phyloP scores from a whole-genome alignment of 2,113 vertebrate genomes.

The Ptilorrhoa leucosticta region DNA sequence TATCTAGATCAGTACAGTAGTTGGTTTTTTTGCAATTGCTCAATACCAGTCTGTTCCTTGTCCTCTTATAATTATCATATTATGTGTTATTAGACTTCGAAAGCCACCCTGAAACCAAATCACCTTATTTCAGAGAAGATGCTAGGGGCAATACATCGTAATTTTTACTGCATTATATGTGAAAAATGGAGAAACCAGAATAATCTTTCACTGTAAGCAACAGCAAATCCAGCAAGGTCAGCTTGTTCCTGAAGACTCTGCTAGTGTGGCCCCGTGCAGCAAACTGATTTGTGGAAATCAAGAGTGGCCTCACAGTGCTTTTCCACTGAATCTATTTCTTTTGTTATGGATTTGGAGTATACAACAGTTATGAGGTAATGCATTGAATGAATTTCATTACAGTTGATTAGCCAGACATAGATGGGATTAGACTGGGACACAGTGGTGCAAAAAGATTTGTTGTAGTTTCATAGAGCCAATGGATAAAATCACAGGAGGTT shows the following conservation, averaged over 20 bases:
- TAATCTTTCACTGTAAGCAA: neutral
- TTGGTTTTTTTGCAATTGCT: neutral
- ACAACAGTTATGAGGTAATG: neutral
- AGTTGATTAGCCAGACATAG: neutral
- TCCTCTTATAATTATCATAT: neutral
- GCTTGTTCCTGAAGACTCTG: neutral
- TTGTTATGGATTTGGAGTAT: neutral
- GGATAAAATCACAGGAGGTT: neutral
- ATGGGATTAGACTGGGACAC: neutral
- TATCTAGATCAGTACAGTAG: neutral
- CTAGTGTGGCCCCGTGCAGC: neutral
- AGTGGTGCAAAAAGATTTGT: neutral
- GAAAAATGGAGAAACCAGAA: neutral
- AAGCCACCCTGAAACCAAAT: neutral
- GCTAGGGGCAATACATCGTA: neutral
- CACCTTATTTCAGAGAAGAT: neutral
- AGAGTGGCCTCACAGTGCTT: neutral
- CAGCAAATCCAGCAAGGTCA: neutral
- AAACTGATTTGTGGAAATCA: neutral
- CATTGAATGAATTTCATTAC: neutral
- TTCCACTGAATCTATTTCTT: neutral
- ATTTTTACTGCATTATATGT: neutral
- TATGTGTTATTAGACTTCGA: neutral
- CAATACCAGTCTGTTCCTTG: neutral
- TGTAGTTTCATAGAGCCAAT: neutral